Conservation (phyloP, 2,113 vertebrate genomes). For the Arothron firmamentum region DNA sequence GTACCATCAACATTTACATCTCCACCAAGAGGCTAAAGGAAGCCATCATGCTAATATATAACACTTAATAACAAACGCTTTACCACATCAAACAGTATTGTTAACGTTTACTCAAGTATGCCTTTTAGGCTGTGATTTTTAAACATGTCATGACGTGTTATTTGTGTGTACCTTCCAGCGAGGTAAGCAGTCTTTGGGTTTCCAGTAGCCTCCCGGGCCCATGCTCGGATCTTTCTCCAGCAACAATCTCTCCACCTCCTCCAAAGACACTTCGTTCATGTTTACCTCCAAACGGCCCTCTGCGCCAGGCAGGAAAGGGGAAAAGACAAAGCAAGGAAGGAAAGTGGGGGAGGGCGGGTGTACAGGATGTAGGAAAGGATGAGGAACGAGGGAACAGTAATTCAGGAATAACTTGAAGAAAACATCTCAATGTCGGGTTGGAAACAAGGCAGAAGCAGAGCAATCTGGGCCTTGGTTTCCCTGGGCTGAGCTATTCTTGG, state of each 20-base stretch:
- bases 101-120: too few relatives aligned
- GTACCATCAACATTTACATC: too few relatives aligned
- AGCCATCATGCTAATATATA: too few relatives aligned
- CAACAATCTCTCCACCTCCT: constrained; percentile 80
- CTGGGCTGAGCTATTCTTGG: neutral
- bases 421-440: too few relatives aligned
- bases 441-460: neutral
- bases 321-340: neutral
- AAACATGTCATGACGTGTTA: too few relatives aligned
- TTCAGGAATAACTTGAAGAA: neutral
- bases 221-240: constrained; percentile 77
- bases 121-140: too few relatives aligned
- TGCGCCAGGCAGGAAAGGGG: constrained; percentile 45
- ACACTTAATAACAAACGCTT: too few relatives aligned
- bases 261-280: constrained; percentile 90
- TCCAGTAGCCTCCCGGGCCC: constrained; percentile 87
- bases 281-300: constrained; percentile 89
- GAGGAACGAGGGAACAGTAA: neutral
- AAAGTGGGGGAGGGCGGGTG: neutral
- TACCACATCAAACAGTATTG: too few relatives aligned
- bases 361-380: neutral
- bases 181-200: constrained; percentile 87
- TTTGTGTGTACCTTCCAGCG: constrained; percentile 86
- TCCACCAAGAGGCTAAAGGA: too few relatives aligned
- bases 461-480: neutral